Evolutionary conservation across 1,140 invertebrate genomes (phyloP), one percentile per base, ranked within the genome.

Genomic region (Copidosoma floridanum): DNA sequence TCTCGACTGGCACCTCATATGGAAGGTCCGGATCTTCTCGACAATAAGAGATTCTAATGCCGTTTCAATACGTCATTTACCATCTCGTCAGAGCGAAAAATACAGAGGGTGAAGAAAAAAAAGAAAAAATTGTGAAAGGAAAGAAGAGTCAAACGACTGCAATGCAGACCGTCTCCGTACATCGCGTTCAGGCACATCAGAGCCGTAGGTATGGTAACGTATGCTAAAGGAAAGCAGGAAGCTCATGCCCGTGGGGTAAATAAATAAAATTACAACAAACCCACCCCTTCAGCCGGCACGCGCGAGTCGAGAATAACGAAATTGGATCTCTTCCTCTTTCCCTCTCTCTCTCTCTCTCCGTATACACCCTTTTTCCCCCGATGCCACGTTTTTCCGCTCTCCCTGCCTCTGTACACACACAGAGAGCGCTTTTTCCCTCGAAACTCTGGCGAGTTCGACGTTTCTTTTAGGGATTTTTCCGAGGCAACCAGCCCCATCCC

Each of bases 251-350:
- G 46, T 65, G 54, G 12, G 57, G 21, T 47, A 20, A 29, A 44
- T 61, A 61, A 61, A 61, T 61, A 61, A 61, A 55, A 61, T 61
- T 61, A 61, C 46, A 63, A 58, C 27, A n/a, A n/a, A n/a, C n/a
- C n/a, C n/a, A n/a, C n/a, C n/a, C n/a, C n/a, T n/a, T n/a, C n/a
- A n/a, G n/a, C n/a, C n/a, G 35, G 40, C 50, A 57, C 41, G 57
- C 41, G 26, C 46, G 47, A 38, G n/a, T n/a, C n/a, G 60, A 53
- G 4, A 29, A 51, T 32, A 26, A 63, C 57, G 58, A 61, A 61
- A 61, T 61, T 61, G 44, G 53, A 61, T 61, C 26, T 50, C 46
- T 55, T 60, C 38, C 43, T 12, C 20, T 14, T 4, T 53, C 41
- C 18, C n/a, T 40, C 29, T 16, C 21, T 29, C 16, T 14, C 26